Conservation (phyloP, 2,113 vertebrate species). For the Myotis davidii region DNA sequence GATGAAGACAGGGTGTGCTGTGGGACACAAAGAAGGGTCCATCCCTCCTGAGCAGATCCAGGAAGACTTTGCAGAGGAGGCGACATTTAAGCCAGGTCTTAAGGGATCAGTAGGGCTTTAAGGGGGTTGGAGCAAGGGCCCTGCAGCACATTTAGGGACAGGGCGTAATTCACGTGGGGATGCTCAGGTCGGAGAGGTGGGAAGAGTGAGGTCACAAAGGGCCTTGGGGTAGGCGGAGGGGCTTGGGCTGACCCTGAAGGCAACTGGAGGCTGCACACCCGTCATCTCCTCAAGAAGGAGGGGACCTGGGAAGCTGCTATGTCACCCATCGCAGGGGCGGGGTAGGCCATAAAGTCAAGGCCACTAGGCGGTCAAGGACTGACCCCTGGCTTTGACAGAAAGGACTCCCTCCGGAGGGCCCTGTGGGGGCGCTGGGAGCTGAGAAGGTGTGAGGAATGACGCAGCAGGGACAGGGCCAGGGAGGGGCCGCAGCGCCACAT, state of each 20-base stretch:
- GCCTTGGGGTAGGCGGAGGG: background rate
- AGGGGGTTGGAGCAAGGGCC: background rate
- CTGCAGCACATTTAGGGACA: background rate
- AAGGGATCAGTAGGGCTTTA: background rate
- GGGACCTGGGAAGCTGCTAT: accelerated
- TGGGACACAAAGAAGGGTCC: background rate
- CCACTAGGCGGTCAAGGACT: accelerated
- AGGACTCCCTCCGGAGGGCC: background rate
- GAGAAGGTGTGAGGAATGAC: background rate
- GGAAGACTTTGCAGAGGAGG: background rate
- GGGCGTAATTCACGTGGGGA: accelerated
- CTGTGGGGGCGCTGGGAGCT: no score
- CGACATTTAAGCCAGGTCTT: background rate
- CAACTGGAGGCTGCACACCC: accelerated
- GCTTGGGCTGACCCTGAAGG: background rate
- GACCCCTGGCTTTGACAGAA: background rate
- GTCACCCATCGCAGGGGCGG: background rate
- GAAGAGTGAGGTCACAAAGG: background rate
- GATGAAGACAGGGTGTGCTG: background rate
- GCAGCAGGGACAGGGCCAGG: background rate
- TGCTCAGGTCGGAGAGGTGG: background rate
- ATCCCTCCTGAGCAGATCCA: background rate
- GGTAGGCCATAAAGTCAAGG: accelerated
- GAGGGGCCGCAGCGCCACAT: background rate
- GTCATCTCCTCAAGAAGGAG: background rate